A percentile compares a stretch with the other conserved stretches of the same genome.
Conservation (phyloP, 2,888 invertebrate genomes). For the Apamea crenata region DNA sequence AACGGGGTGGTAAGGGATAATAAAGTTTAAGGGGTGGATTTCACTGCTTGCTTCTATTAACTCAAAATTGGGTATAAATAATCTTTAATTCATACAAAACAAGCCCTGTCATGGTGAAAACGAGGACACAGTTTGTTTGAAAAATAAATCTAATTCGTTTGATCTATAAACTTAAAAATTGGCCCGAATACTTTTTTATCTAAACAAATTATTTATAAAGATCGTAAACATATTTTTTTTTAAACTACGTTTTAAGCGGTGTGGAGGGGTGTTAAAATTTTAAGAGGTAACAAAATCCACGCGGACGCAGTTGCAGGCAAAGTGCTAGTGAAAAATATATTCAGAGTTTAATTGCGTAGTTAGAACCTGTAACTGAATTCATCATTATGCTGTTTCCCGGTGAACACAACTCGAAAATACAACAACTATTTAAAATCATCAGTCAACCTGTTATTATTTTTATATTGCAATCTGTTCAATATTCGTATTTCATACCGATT, state of each 20-base stretch:
- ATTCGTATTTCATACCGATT: background rate
- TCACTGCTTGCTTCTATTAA: too few species aligned
- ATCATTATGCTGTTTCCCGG: background rate
- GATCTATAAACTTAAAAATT: background rate
- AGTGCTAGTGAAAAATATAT: background rate
- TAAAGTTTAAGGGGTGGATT: too few species aligned
- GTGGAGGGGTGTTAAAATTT: background rate
- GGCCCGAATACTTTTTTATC: background rate
- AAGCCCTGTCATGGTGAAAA: too few species aligned
- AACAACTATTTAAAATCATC: background rate
- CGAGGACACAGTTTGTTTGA: background rate
- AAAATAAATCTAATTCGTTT: background rate
- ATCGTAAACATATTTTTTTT: background rate
- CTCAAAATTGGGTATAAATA: too few species aligned
- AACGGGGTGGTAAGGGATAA: too few species aligned
- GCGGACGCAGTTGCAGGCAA: background rate
- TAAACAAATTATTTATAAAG: background rate
- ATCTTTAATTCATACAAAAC: too few species aligned
- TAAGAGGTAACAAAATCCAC: background rate
- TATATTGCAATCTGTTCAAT: background rate
- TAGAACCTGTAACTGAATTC: background rate
- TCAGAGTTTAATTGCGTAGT: background rate
- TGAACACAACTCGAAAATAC: background rate
- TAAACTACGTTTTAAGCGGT: background rate
- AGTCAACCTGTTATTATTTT: too few species aligned